These are phyloP conservation scores for Bungarus multicinctus DNA, from an alignment of 2,113 vertebrate species.

Conservation along the genomic window DNA sequence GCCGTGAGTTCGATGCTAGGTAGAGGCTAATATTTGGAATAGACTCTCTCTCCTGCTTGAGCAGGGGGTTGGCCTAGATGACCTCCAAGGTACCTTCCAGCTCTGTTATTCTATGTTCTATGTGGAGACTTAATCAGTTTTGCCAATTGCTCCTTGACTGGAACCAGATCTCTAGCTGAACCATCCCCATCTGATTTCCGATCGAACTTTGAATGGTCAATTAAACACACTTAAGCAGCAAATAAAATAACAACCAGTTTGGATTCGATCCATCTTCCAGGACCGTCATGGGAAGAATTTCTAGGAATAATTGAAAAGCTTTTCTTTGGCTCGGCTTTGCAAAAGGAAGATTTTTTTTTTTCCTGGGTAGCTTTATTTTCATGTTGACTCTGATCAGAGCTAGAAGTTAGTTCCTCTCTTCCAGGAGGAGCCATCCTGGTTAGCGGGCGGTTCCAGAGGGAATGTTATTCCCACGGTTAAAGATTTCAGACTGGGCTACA, in stretches of 20 bases:
- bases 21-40: too few relatives aligned
- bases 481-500: neutral
- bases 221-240: neutral
- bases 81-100: too few relatives aligned
- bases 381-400: neutral
- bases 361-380: too few relatives aligned
- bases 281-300: fast-evolving
- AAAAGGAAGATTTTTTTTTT: neutral
- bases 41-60: too few relatives aligned
- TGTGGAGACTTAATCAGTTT: neutral
- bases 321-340: neutral
- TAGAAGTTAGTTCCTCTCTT: neutral
- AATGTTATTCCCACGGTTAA: neutral
- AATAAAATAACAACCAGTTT: neutral
- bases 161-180: neutral
- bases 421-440: neutral
- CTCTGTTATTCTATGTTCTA: too few relatives aligned
- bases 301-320: neutral
- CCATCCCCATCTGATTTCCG: neutral
- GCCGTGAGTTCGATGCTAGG: too few relatives aligned
- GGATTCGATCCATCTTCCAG: neutral
- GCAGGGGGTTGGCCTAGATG: too few relatives aligned
- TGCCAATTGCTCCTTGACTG: neutral
- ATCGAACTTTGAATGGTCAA: neutral
- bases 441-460: neutral